Evolutionary conservation across 2,888 invertebrate genomes (phyloP).

Genomic region (Heliconius cydno): DNA sequence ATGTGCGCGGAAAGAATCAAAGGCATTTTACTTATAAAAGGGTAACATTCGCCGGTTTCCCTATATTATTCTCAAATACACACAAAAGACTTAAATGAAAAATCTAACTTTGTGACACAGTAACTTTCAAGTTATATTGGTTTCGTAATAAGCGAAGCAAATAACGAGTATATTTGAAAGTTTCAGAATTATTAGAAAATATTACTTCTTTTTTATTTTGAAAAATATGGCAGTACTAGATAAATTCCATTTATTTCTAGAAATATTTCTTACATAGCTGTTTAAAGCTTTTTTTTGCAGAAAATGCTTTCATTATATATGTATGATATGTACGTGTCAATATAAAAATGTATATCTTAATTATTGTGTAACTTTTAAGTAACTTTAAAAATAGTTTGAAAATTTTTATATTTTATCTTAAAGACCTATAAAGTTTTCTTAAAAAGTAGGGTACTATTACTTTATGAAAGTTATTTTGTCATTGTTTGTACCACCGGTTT

Average conservation of each 20-base stretch:
- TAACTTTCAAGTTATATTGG: conserved; percentile 21
- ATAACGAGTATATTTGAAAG: not conserved
- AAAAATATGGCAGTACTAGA: not conserved
- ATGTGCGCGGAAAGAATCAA: conserved; percentile 28
- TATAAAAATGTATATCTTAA: too few species aligned
- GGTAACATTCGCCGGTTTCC: conserved; percentile 3
- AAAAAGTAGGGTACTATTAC: not conserved
- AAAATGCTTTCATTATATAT: too few species aligned
- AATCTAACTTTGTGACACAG: conserved; percentile 26
- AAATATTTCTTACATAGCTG: not conserved
- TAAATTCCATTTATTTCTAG: not conserved
- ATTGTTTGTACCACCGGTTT: not conserved
- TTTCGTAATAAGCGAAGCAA: conserved; percentile 14
- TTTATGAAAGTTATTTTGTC: not conserved
- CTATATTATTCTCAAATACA: conserved; percentile 11
- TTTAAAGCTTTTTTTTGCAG: too few species aligned
- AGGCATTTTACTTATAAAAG: conserved; percentile 20
- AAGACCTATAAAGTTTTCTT: not conserved
- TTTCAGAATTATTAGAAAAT: not conserved
- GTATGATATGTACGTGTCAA: too few species aligned
- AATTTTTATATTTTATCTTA: not conserved
- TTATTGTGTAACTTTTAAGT: not conserved
- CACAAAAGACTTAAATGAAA: conserved; percentile 21
- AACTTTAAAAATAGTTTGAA: not conserved
- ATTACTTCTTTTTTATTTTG: not conserved